Percentiles rank a stretch among this genome's conserved stretches.
Conservation (phyloP, 1,140 invertebrate species). For the Drosophila lacertosa region DNA sequence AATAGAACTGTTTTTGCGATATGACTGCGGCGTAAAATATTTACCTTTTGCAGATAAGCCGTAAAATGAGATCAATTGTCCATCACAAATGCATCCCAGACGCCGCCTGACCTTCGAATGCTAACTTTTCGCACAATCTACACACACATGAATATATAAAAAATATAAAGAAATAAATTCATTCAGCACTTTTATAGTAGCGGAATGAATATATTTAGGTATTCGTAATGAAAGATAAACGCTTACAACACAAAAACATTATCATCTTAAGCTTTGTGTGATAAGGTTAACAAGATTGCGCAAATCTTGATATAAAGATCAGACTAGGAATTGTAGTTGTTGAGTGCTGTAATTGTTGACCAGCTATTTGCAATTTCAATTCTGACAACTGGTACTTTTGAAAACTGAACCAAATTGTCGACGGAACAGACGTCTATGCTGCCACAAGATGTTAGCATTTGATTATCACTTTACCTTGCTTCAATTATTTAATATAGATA, state of each 20-base stretch:
- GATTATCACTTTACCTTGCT: constrained; percentile 19
- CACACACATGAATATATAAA: background rate
- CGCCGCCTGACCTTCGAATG: background rate
- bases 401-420: background rate
- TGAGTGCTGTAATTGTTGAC: constrained; percentile 43
- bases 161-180: constrained; percentile 12
- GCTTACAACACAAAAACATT: constrained; percentile 6
- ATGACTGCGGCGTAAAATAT: constrained; percentile 9
- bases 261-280: constrained; percentile 4
- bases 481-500: constrained; percentile 1
- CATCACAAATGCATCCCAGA: constrained; percentile 1
- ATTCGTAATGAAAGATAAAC: constrained; percentile 1
- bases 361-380: background rate
- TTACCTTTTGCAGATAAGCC: constrained; percentile 20
- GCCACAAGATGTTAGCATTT: constrained; percentile 18
- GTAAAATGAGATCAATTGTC: constrained; percentile 18
- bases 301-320: background rate
- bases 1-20: constrained; percentile 29
- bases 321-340: constrained; percentile 5
- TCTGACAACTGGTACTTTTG: background rate
- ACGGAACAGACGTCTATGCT: background rate
- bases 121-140: background rate
- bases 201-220: background rate
- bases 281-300: background rate
- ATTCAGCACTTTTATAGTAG: constrained; percentile 1